A percentile compares a stretch with the other conserved stretches of the same genome.
Evolutionary conservation across 2,797 vertebrate species (phyloP).

Genomic region (Sylvilagus floridanus): DNA sequence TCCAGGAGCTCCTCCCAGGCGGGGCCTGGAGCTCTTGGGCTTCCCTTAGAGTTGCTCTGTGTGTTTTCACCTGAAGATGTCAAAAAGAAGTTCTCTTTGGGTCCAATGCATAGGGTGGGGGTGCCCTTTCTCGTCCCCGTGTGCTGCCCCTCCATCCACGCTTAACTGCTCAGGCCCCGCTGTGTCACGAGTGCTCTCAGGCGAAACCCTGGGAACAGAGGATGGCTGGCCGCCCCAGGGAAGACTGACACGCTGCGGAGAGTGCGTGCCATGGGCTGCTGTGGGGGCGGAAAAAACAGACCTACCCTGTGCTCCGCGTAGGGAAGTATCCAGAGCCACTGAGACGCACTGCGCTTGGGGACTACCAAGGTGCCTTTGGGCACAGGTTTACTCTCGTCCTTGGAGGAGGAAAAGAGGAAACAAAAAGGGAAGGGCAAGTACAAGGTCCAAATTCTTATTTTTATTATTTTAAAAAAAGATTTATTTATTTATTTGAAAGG

Average conservation of each 20-base stretch:
- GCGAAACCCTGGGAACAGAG: background rate
- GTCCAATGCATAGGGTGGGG: background rate
- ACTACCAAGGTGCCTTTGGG: too few species aligned
- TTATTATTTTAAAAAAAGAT: too few species aligned
- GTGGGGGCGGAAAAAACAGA: background rate
- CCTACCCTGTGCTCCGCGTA: too few species aligned
- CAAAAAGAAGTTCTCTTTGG: background rate
- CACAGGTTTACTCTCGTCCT: too few species aligned
- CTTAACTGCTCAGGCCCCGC: background rate
- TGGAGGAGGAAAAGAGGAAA: too few species aligned
- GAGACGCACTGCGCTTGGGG: too few species aligned
- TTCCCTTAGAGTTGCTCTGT: background rate
- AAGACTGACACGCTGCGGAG: rapidly evolving
- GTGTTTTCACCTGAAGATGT: background rate
- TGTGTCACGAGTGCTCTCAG: too few species aligned
- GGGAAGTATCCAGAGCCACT: too few species aligned
- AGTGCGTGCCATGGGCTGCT: rapidly evolving
- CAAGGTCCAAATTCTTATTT: too few species aligned
- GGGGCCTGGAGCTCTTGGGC: background rate
- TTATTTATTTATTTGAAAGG: too few species aligned
- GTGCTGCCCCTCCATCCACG: background rate
- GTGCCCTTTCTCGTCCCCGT: rapidly evolving
- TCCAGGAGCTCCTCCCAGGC: background rate
- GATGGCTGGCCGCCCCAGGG: background rate
- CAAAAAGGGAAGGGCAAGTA: too few species aligned